phyloP scores from a whole-genome alignment of 2,113 vertebrate genomes.

The Tragelaphus strepsiceros region DNA sequence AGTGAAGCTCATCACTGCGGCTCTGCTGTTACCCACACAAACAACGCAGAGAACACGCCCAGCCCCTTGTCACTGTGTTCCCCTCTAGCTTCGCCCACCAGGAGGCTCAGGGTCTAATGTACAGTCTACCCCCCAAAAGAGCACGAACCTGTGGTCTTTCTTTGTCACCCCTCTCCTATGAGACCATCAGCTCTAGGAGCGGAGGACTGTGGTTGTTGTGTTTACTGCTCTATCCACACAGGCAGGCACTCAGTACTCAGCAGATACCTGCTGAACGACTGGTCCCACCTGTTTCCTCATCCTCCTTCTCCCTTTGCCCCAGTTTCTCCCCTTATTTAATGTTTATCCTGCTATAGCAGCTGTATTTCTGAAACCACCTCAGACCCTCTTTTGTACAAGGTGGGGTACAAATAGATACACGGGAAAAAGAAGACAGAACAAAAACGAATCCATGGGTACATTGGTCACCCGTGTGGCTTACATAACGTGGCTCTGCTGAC shows the following conservation, averaged over 20 bases:
- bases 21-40: neutral
- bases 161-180: neutral
- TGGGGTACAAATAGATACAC: neutral
- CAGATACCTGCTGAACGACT: neutral
- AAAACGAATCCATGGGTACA: neutral
- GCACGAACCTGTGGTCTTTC: neutral
- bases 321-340: neutral
- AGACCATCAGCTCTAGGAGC: neutral
- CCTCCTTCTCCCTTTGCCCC: neutral
- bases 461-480: neutral
- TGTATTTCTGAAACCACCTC: neutral
- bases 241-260: neutral
- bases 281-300: neutral
- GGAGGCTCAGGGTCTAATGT: neutral
- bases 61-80: neutral
- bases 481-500: neutral
- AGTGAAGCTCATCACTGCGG: neutral
- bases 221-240: neutral
- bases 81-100: neutral
- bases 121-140: neutral
- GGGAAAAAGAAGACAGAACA: neutral
- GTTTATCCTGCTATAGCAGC: neutral
- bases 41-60: neutral
- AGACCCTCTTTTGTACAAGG: neutral
- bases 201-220: neutral